phyloP scores from a whole-genome alignment of 2,797 vertebrate genomes.

The Moxostoma hubbsi region DNA sequence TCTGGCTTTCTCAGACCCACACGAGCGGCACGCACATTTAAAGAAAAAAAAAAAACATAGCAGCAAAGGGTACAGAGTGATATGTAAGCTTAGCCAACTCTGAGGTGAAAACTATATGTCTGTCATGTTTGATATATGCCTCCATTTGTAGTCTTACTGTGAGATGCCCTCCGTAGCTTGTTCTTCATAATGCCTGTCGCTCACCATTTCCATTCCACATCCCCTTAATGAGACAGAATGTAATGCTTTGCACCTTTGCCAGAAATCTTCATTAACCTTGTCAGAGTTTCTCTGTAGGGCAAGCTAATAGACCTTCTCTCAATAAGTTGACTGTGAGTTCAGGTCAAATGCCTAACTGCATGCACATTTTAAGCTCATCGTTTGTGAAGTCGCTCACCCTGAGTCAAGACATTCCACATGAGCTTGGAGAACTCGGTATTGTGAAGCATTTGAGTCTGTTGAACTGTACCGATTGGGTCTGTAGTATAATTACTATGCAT shows the following conservation, averaged over 20 bases:
- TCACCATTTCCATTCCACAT: slow-evolving; percentile 24
- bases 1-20: neutral
- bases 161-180: slow-evolving; percentile 37
- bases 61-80: neutral
- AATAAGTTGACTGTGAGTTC: neutral
- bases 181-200: slow-evolving; percentile 25
- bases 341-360: neutral
- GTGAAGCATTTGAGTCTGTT: slow-evolving; percentile 16
- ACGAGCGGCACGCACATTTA: neutral
- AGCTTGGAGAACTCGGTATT: slow-evolving; percentile 6
- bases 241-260: slow-evolving; percentile 36
- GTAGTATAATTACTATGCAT: neutral
- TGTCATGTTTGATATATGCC: slow-evolving; percentile 44
- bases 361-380: slow-evolving; percentile 3
- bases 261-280: slow-evolving; percentile 43
- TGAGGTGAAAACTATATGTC: slow-evolving; percentile 32
- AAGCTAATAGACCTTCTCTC: slow-evolving; percentile 25
- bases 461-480: neutral
- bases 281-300: slow-evolving; percentile 29
- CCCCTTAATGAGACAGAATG: slow-evolving; percentile 28
- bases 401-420: slow-evolving; percentile 8
- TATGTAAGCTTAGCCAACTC: slow-evolving; percentile 13
- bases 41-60: slow-evolving; percentile 26
- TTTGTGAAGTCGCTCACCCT: slow-evolving; percentile 17
- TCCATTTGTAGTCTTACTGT: slow-evolving; percentile 38